These are phyloP conservation scores for Pocillopora meandrina DNA, from an alignment of 92 coral and sea anemone genomes.

Conservation along the genomic window DNA sequence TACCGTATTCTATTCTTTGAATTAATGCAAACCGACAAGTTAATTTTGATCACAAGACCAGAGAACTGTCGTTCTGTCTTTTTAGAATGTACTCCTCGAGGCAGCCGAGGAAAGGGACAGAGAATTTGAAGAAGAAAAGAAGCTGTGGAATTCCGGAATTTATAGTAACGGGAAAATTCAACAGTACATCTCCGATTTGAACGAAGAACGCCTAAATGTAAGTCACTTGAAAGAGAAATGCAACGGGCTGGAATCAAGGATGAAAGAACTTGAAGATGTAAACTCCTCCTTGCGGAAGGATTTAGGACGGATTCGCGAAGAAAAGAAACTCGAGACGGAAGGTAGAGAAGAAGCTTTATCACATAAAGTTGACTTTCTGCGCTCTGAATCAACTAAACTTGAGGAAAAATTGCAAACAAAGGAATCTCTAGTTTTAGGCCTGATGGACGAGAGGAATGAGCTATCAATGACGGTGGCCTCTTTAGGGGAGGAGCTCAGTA, in stretches of 20 bases:
- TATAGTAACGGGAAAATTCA: conserved; percentile 41
- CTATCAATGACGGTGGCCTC: conserved; percentile 21
- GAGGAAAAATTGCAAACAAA: conserved; percentile 25
- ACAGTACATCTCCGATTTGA: conserved; percentile 22
- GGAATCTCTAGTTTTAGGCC: conserved; percentile 7
- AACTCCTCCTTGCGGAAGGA: conserved; percentile 40
- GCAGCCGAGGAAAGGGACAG: conserved; percentile 67
- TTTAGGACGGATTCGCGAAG: conserved; percentile 20
- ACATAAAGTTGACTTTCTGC: conserved; percentile 37
- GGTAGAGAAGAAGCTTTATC: conserved; percentile 40
- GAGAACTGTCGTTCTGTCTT: neutral
- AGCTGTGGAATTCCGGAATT: conserved; percentile 35
- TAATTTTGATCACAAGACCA: neutral
- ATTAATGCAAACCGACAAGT: neutral
- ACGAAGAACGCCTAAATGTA: conserved; percentile 47
- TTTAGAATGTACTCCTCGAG: conserved; percentile 49
- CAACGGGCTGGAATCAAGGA: conserved; percentile 19
- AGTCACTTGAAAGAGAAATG: conserved; percentile 44
- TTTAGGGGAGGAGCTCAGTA: conserved; percentile 28
- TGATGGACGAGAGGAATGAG: conserved; percentile 36
- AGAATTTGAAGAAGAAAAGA: conserved; percentile 57
- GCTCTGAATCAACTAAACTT: conserved; percentile 34
- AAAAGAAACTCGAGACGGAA: conserved; percentile 32
- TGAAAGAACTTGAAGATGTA: conserved; percentile 32
- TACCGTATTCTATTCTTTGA: neutral